Percentiles rank a stretch among this genome's conserved stretches.
These are phyloP conservation scores for Nycticorax nycticorax DNA, from an alignment of 2,113 vertebrate species.

Conservation along the genomic window DNA sequence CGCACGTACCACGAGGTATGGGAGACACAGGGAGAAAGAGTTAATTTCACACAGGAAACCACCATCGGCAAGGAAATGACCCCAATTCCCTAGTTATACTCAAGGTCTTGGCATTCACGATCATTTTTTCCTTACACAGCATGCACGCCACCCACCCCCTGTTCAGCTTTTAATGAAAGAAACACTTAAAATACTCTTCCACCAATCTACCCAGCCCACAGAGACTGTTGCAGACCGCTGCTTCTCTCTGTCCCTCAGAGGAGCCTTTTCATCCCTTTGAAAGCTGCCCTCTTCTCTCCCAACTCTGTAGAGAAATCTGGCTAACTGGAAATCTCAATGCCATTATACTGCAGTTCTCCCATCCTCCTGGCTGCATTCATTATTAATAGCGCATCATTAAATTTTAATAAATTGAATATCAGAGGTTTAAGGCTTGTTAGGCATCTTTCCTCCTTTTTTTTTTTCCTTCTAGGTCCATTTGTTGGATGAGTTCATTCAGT, in stretches of 20 bases:
- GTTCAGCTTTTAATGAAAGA: neutral
- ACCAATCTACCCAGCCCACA: neutral
- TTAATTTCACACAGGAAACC: neutral
- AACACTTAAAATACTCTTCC: neutral
- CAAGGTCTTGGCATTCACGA: neutral
- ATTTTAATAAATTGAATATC: conserved; percentile 13
- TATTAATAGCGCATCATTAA: conserved; percentile 39
- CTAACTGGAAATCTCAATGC: neutral
- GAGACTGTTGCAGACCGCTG: neutral
- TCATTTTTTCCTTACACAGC: neutral
- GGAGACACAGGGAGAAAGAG: neutral
- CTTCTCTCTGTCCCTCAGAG: neutral
- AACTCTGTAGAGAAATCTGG: neutral
- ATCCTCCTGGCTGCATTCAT: neutral
- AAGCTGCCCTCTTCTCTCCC: neutral
- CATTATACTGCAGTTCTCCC: neutral
- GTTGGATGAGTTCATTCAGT: neutral
- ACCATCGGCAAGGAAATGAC: neutral
- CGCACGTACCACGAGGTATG: accelerated
- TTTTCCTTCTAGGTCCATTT: neutral
- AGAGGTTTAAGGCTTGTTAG: neutral
- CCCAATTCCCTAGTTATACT: neutral
- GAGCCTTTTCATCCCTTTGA: neutral
- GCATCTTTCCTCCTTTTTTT: neutral
- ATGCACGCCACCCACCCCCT: accelerated